These are phyloP conservation scores for Drosophila pseudoananassae DNA, from an alignment of 1,140 invertebrate genomes.

Conservation along the genomic window DNA sequence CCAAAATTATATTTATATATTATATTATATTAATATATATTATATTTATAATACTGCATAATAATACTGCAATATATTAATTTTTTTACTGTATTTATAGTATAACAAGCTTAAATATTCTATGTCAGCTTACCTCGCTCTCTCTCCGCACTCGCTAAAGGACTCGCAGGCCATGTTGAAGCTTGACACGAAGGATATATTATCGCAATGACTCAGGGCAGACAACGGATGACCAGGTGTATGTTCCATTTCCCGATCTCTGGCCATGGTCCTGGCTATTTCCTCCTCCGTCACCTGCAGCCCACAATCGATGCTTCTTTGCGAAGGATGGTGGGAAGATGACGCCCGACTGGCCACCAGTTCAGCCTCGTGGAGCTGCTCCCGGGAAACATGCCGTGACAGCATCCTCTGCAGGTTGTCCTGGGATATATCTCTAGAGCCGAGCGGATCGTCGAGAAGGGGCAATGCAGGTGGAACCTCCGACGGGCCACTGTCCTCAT, in stretches of 20 bases:
- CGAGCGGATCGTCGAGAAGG: constrained; percentile 90
- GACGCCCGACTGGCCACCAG: constrained; percentile 59
- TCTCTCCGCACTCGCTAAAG: constrained; percentile 83
- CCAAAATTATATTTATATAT: too few species aligned
- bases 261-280: constrained; percentile 93
- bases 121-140: constrained; percentile 65
- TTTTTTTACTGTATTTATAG: too few species aligned
- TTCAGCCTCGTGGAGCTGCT: constrained; percentile 84
- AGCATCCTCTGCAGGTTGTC: constrained; percentile 90
- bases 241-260: constrained; percentile 88
- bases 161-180: constrained; percentile 90
- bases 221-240: constrained; percentile 89
- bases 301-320: constrained; percentile 84
- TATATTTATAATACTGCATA: too few species aligned
- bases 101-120: not conserved
- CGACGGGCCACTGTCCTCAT: constrained; percentile 89
- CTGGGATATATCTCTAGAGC: constrained; percentile 91
- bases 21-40: too few species aligned
- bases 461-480: constrained; percentile 91
- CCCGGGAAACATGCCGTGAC: constrained; percentile 84
- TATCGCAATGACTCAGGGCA: constrained; percentile 94
- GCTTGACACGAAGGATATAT: constrained; percentile 93
- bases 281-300: constrained; percentile 96
- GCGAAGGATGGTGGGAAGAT: constrained; percentile 84
- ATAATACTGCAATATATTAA: too few species aligned